Evolutionary conservation across 2,113 vertebrate genomes (phyloP), one percentile per base, ranked within the genome.

Genomic region (Dicrurus megarhynchus): DNA sequence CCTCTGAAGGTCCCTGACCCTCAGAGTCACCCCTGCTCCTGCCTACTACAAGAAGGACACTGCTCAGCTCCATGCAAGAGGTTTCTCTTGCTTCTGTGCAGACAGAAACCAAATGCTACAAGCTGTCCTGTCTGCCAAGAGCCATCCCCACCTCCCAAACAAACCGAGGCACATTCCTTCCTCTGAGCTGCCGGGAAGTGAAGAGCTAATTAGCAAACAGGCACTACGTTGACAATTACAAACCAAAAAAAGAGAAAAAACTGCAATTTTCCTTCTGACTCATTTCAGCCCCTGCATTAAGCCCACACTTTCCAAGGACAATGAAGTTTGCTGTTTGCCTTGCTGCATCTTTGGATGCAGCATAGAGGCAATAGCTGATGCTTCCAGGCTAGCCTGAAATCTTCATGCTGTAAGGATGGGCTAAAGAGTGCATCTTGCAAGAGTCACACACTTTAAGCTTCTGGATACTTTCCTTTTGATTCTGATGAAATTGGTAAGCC

Each of bases 181-280:
- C 87, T 89, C 61, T 64, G 65, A 57, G 69, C 65, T 5, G 6
- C 53, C 0, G 7, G 44, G 50, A 96, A 96, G 44, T n/a, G 1
- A 32, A 95, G 17, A 91, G n/a, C 56, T 94, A 71, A 94, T 96
- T 86, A 96, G 84, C 32, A 69, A 81, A 68, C 26, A 89, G 44
- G 60, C 86, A 89, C 59, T 69, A 89, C 9, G n/a, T 52, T 84
- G 73, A 87, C 49, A 87, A 96, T 76, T 93, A 64, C 14, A 69
- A 87, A 78, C 10, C 1, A 60, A 69, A 56, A 83, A 80, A 69
- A 42, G 19, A 30, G 11, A 67, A 87, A 88, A 73, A 90, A 22
- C 11, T 17, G 56, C 63, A 77, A 23, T 93, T 84, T 91, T 90
- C 71, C 35, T 95, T 85, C 87, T 87, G 88, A 92, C 76, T 96